These are phyloP conservation scores for Phyllotreta cruciferae DNA, from an alignment of 2,888 invertebrate genomes.

Conservation along the genomic window DNA sequence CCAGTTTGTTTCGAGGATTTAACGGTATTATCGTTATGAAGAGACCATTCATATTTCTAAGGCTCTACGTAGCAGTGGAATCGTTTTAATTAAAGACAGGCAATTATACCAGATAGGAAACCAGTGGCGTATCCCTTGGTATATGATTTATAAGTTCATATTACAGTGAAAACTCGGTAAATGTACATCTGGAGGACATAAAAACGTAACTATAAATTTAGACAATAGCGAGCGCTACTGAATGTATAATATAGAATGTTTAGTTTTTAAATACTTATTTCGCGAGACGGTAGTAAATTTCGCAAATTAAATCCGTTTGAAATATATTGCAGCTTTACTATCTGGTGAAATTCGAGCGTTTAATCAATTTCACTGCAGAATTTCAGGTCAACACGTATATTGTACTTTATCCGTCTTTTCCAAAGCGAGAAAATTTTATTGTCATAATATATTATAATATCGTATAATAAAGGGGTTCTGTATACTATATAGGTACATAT, in stretches of 20 bases:
- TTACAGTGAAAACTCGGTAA: too few relatives aligned
- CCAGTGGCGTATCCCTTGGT: background rate
- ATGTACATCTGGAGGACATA: too few relatives aligned
- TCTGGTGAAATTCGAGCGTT: slow-evolving; percentile 34
- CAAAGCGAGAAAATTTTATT: too few relatives aligned
- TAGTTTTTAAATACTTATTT: slow-evolving; percentile 39
- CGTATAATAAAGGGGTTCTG: too few relatives aligned
- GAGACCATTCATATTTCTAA: slow-evolving; percentile 17
- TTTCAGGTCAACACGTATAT: slow-evolving; percentile 10
- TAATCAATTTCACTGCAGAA: slow-evolving; percentile 29
- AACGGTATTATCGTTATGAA: slow-evolving; percentile 19
- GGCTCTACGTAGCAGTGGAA: slow-evolving; percentile 12
- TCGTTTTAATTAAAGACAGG: slow-evolving; percentile 40
- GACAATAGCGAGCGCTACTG: too few relatives aligned
- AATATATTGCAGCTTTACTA: slow-evolving; percentile 32
- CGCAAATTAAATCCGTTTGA: slow-evolving; percentile 32
- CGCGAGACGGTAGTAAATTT: slow-evolving; percentile 43
- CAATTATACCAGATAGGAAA: slow-evolving; percentile 30
- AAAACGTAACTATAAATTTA: too few relatives aligned
- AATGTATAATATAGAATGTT: too few relatives aligned
- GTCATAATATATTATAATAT: slow-evolving; percentile 3
- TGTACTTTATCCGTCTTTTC: slow-evolving; percentile 1
- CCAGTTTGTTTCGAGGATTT: slow-evolving; percentile 20
- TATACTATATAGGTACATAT: too few relatives aligned
- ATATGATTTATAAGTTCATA: too few relatives aligned